phyloP scores from a whole-genome alignment of 1,140 invertebrate species.

The Hydropsyche tenuis region DNA sequence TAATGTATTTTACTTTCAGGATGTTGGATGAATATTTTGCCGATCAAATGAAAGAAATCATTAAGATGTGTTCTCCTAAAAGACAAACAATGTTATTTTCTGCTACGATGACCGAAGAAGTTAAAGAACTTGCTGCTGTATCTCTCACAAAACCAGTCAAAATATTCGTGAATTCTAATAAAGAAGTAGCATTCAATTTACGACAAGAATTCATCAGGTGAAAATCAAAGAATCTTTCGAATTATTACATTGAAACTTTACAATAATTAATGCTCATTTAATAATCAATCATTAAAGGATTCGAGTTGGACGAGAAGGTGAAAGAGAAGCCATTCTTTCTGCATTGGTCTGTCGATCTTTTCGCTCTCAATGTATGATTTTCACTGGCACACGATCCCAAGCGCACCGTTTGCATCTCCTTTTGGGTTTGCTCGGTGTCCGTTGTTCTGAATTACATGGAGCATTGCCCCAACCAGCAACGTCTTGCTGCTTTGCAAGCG shows the following conservation, averaged over 20 bases:
- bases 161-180: conserved; percentile 94
- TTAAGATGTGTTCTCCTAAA: conserved; percentile 87
- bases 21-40: conserved; percentile 99
- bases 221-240: conserved; percentile 39
- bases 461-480: conserved; percentile 92
- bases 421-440: conserved; percentile 81
- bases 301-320: conserved; percentile 73
- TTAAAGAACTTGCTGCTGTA: conserved; percentile 90
- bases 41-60: conserved; percentile 97
- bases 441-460: conserved; percentile 93
- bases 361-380: conserved; percentile 89
- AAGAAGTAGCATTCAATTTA: conserved; percentile 93
- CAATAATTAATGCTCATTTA: background rate
- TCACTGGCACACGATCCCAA: conserved; percentile 95
- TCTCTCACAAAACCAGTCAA: conserved; percentile 92
- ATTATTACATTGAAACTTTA: background rate
- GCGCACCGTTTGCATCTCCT: conserved; percentile 92
- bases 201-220: conserved; percentile 94
- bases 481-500: conserved; percentile 85
- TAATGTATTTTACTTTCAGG: conserved; percentile 59
- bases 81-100: conserved; percentile 98
- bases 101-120: conserved; percentile 97
- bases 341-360: conserved; percentile 95
- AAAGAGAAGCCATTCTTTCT: conserved; percentile 89
- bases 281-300: conserved; percentile 52